Base-by-base conservation (phyloP, 2,113 vertebrate species). In the Stigmatopora argus region DNA sequence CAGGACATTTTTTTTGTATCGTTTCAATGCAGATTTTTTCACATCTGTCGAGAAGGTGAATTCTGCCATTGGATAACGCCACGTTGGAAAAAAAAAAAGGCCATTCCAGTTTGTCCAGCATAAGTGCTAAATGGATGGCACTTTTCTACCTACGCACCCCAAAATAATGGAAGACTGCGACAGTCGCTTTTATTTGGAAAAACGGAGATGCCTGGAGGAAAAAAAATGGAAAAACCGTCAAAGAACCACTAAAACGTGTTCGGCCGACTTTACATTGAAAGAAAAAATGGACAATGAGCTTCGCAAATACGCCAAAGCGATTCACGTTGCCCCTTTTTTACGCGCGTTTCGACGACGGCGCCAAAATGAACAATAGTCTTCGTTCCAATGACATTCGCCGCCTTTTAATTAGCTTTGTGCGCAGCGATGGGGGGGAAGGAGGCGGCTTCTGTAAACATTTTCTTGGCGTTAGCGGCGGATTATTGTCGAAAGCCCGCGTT, bases 401-500 rank as follows among this genome's bases (percentile, higher is more conserved):
- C 46, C 46, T 71, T 83, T 62, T 62, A 73, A 68, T 78, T 70
- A 75, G 12, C 18, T 15, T 10, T 38, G 14, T 75, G 49, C 31
- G 17, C 35, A 44, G 21, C 5, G 21, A 66, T 14, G 64, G 61
- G 60, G 31, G 35, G 48, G 26, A 31, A 3, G 26, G 26, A 31
- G 26, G 26, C 26, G 26, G 26, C 21, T 17, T 45, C 44, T 38
- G 49, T 63, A 8, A 46, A 47, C 12, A 14, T 19, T 83, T 72
- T 73, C 17, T 73, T 80, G 73, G 66, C 71, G 57, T 62, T 57
- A 65, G 52, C 26, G 34, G 17, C 19, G 51, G 45, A 74, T 59
- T 78, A 62, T 68, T 75, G 73, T 60, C 53, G 34, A 70, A 69
- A 69, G 57, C 70, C 49, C 65, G 78, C 60, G 72, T 75, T 85